These are phyloP conservation scores for Biston stratarius DNA, from an alignment of 2,888 invertebrate species.

Conservation along the genomic window DNA sequence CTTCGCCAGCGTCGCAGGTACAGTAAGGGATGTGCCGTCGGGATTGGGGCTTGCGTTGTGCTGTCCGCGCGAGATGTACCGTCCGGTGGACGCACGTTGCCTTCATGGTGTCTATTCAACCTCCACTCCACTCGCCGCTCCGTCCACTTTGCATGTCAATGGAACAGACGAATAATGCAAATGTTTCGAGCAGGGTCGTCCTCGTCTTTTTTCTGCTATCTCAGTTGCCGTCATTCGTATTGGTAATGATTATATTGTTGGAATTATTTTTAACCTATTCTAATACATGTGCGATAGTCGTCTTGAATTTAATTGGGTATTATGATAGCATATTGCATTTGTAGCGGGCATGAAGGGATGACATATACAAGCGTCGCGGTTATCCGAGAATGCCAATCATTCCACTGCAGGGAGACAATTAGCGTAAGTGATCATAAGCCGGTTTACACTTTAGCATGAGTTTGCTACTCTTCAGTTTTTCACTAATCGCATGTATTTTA, in stretches of 20 bases:
- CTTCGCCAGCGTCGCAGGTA: constrained; percentile 70
- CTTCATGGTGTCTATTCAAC: constrained; percentile 46
- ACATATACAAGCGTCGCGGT: constrained; percentile 37
- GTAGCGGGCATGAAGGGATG: constrained; percentile 56
- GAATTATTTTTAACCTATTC: neutral
- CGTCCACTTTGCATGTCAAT: constrained; percentile 58
- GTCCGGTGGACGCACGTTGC: constrained; percentile 40
- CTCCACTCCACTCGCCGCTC: constrained; percentile 22
- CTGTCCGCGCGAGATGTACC: constrained; percentile 70
- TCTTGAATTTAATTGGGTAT: constrained; percentile 17
- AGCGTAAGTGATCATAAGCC: constrained; percentile 82
- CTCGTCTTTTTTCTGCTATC: constrained; percentile 32
- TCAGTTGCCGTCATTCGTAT: constrained; percentile 16
- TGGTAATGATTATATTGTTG: neutral
- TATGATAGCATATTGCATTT: constrained; percentile 47
- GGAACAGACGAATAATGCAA: constrained; percentile 44
- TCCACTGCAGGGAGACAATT: constrained; percentile 51
- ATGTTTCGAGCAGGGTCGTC: constrained; percentile 38
- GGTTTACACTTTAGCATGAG: constrained; percentile 69
- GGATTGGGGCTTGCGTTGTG: constrained; percentile 77
- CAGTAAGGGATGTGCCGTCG: constrained; percentile 72
- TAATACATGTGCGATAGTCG: neutral
- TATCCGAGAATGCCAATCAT: constrained; percentile 50
- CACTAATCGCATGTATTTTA: constrained; percentile 65
- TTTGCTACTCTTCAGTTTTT: constrained; percentile 44